These are phyloP conservation scores for Prenolepis imparis DNA, from an alignment of 2,888 invertebrate species.

Conservation along the genomic window DNA sequence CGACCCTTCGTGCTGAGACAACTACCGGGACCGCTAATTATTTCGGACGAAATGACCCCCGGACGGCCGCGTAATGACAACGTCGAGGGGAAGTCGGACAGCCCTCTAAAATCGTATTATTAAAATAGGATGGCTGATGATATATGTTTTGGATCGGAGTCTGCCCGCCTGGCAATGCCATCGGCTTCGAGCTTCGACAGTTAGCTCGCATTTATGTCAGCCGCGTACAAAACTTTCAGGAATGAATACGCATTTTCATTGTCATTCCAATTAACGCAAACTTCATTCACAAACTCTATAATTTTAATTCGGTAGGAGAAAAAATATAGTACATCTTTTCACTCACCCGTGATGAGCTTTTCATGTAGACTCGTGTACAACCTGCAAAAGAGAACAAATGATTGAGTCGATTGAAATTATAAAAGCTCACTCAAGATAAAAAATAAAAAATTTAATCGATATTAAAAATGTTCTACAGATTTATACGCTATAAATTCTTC, in stretches of 20 bases:
- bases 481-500: neutral
- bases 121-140: slow-evolving; percentile 76
- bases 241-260: neutral
- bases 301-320: slow-evolving; percentile 1
- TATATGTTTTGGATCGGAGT: slow-evolving; percentile 72
- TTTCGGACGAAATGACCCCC: slow-evolving; percentile 76
- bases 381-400: no score
- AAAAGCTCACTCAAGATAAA: no score
- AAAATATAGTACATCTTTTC: no score
- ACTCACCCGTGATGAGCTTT: no score
- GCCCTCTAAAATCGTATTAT: slow-evolving; percentile 74
- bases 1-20: slow-evolving; percentile 66
- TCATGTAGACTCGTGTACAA: no score
- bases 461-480: neutral
- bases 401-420: no score
- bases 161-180: slow-evolving; percentile 26
- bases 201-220: slow-evolving; percentile 31
- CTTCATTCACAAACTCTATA: neutral
- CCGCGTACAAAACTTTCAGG: neutral
- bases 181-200: slow-evolving; percentile 44
- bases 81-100: slow-evolving; percentile 66
- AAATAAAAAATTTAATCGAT: neutral
- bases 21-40: slow-evolving; percentile 78
- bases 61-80: slow-evolving; percentile 79
- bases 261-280: neutral